Percentiles rank a stretch among this genome's conserved stretches.
These are phyloP conservation scores for Lordiphosa stackelbergi DNA, from an alignment of 1,140 invertebrate species.

Conservation along the genomic window DNA sequence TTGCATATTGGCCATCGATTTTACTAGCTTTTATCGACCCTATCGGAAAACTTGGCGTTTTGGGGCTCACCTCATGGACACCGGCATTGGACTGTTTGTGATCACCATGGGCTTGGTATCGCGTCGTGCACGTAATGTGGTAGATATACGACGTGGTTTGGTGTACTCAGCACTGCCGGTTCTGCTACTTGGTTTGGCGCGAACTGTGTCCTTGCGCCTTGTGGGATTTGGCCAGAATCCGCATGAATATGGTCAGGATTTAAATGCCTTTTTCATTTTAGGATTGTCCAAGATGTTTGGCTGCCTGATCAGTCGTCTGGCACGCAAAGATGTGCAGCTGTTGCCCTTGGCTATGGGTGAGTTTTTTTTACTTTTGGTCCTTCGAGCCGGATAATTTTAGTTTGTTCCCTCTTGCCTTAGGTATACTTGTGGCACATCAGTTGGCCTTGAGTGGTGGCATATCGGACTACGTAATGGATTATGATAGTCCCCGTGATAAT, in stretches of 20 bases:
- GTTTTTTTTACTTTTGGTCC: conserved; percentile 35
- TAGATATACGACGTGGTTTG: conserved; percentile 57
- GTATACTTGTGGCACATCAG: conserved; percentile 34
- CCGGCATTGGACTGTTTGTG: conserved; percentile 93
- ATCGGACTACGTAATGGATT: conserved; percentile 85
- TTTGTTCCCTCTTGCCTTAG: conserved; percentile 77
- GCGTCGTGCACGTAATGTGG: conserved; percentile 61
- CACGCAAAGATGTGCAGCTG: conserved; percentile 28
- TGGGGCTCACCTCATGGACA: conserved; percentile 96
- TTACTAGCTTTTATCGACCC: conserved; percentile 88
- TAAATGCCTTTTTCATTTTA: conserved; percentile 98
- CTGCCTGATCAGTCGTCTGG: conserved; percentile 58
- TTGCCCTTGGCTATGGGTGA: conserved; percentile 53
- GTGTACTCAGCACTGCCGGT: conserved; percentile 78
- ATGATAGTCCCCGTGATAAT: conserved; percentile 78
- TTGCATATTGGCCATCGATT: conserved; percentile 96
- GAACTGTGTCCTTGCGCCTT: conserved; percentile 81
- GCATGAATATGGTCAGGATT: conserved; percentile 95
- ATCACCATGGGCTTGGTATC: conserved; percentile 88
- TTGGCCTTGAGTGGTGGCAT: conserved; percentile 77
- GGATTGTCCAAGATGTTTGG: conserved; percentile 89
- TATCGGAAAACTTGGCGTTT: conserved; percentile 92
- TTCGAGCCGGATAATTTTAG: too few species aligned
- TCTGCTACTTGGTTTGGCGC: conserved; percentile 83
- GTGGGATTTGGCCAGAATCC: conserved; percentile 91